These are phyloP conservation scores for Tetheella fluctuosa DNA, from an alignment of 2,888 invertebrate species.

Conservation along the genomic window DNA sequence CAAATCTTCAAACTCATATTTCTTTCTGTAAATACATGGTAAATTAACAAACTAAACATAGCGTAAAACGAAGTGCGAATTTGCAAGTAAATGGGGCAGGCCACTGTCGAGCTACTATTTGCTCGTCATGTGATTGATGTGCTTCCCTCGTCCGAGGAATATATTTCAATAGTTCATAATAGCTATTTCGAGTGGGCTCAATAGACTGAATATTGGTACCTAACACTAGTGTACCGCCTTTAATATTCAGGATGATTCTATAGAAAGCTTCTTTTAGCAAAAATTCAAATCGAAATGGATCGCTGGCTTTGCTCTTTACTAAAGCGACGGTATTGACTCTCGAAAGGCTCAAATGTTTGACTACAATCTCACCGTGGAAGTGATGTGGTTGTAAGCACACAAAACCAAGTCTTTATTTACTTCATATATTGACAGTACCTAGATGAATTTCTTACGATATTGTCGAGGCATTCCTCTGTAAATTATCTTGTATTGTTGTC, in stretches of 20 bases:
- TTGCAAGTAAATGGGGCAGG: conserved; percentile 23
- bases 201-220: conserved; percentile 2
- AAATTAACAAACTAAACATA: conserved; percentile 25
- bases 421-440: not conserved
- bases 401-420: not conserved
- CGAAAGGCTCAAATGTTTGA: not conserved
- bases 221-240: not conserved
- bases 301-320: not conserved
- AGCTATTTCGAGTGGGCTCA: conserved; percentile 15
- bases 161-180: conserved; percentile 24
- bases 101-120: conserved; percentile 30
- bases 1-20: not conserved
- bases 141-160: conserved; percentile 22
- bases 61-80: conserved; percentile 29
- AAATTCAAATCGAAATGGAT: not conserved
- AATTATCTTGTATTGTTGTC: too few relatives aligned
- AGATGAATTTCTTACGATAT: too few relatives aligned
- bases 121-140: conserved; percentile 41
- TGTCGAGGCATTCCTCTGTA: too few relatives aligned
- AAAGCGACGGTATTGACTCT: not conserved
- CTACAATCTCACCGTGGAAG: not conserved
- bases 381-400: conserved; percentile 2
- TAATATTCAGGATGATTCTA: conserved; percentile 2
- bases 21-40: not conserved
- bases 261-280: not conserved